Evolutionary conservation across 2,113 vertebrate genomes (phyloP).

Genomic region (Ophiodon elongatus): DNA sequence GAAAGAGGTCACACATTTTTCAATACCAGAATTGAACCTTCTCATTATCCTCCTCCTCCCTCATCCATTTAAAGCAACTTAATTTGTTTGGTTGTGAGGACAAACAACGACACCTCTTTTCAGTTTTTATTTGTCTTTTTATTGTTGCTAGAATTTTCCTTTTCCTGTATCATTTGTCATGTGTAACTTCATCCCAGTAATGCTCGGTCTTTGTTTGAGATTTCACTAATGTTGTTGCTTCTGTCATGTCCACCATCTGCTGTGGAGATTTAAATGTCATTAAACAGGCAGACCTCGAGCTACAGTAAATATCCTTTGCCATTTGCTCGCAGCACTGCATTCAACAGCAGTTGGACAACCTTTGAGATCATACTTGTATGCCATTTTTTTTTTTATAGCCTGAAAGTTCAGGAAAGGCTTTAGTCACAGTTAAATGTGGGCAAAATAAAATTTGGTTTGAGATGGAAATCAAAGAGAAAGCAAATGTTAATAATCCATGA

Average conservation of each 20-base stretch:
- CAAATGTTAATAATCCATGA: slow-evolving; percentile 9
- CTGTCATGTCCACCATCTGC: slow-evolving; percentile 54
- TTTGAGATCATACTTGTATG: slow-evolving; percentile 1
- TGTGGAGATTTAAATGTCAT: slow-evolving; percentile 50
- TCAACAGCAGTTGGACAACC: slow-evolving; percentile 10
- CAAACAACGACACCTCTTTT: not conserved
- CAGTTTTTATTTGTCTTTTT: not conserved
- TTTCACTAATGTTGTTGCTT: slow-evolving; percentile 27
- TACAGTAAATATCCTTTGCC: slow-evolving; percentile 22
- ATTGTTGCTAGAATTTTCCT: not conserved
- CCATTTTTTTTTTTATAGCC: not conserved
- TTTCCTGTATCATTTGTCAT: not conserved
- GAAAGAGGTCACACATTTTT: slow-evolving; percentile 27
- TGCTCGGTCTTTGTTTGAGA: slow-evolving; percentile 10
- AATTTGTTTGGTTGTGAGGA: not conserved
- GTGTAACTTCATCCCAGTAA: slow-evolving; percentile 21
- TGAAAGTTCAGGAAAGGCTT: slow-evolving; percentile 15
- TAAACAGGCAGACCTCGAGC: slow-evolving; percentile 53
- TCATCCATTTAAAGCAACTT: not conserved
- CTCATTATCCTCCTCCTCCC: not conserved
- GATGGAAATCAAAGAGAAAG: slow-evolving; percentile 6
- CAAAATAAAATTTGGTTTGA: not conserved
- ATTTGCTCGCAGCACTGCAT: slow-evolving; percentile 27
- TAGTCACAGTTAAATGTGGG: not conserved
- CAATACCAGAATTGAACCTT: not conserved